Evolutionary conservation across 2,113 vertebrate genomes (phyloP), one percentile per base, ranked within the genome.

Genomic region (Etheostoma cragini): DNA sequence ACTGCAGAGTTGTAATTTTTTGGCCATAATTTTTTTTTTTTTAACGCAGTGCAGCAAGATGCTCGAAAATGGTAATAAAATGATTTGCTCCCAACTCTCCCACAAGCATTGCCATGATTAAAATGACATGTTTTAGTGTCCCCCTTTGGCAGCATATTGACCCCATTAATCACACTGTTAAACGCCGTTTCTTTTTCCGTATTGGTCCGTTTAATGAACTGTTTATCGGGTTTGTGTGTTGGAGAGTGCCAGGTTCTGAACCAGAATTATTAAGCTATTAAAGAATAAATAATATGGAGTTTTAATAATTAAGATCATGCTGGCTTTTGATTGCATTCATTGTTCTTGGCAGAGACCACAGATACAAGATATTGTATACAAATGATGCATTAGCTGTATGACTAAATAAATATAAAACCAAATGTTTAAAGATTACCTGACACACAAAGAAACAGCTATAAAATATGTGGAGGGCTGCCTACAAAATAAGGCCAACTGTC

Each of bases 231-330:
- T 73, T 73, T 66, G 42, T 63, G 73, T 56, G 49, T 73, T 70
- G 50, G 38, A 63, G 76, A 69, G 56, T 16, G 57, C 11, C 24
- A 8, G 49, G 76, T 46, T 83, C 84, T 84, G 69, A 85, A 78
- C 56, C 56, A 61, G 72, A 78, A 84, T 63, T 86, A 89, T 84
- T 82, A 78, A 80, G 81, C 88, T 78, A 86, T 87, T 92, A 83
- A 92, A 92, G 76, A 86, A 87, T 92, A 83, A 92, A 92, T 73
- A 91, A 87, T 88, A 81, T 87, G 81, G 79, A 75, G 75, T 85
- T 92, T 90, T 26, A 89, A 94, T 92, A 92, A 90, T 93, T 91
- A 84, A 89, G 80, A 87, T 86, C 89, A 83, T 50, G 78, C 87
- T 86, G 84, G 35, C 69, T 80, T 64, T 24, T 90, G 65, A 91